These are phyloP conservation scores for Acleris emargana DNA, from an alignment of 2,888 invertebrate species.

Conservation along the genomic window DNA sequence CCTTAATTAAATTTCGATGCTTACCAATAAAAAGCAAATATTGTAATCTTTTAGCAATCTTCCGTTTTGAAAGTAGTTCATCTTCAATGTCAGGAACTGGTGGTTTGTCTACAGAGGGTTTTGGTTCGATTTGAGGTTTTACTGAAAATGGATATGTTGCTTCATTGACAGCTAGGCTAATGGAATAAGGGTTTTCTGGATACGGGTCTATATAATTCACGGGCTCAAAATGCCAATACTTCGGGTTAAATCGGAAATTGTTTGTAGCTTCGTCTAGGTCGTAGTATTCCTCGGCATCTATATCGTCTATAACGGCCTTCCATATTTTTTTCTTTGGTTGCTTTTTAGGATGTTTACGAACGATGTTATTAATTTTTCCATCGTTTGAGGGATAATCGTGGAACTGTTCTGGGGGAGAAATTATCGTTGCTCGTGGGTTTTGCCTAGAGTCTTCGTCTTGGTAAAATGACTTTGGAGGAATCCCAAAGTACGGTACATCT, in stretches of 20 bases:
- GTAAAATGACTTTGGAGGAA: no score
- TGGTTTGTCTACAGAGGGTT: background rate
- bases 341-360: slow-evolving; percentile 1
- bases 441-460: background rate
- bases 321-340: no score
- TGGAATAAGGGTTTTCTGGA: background rate
- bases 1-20: background rate
- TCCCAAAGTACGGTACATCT: no score
- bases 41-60: slow-evolving; percentile 1
- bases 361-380: slow-evolving; percentile 2
- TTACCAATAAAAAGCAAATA: slow-evolving; percentile 22
- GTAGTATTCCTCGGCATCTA: background rate
- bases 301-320: no score
- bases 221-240: slow-evolving; percentile 1
- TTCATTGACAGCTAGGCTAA: background rate
- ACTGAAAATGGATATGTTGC: background rate
- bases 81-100: background rate
- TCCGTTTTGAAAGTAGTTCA: background rate
- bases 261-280: background rate
- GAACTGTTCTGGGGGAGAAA: background rate
- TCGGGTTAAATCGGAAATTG: background rate
- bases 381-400: slow-evolving; percentile 13
- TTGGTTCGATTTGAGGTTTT: background rate
- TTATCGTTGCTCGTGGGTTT: no score
- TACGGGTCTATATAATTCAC: slow-evolving; percentile 10